Evolutionary conservation across 2,113 vertebrate genomes (phyloP).

Genomic region (Plecturocebus donacophilus): DNA sequence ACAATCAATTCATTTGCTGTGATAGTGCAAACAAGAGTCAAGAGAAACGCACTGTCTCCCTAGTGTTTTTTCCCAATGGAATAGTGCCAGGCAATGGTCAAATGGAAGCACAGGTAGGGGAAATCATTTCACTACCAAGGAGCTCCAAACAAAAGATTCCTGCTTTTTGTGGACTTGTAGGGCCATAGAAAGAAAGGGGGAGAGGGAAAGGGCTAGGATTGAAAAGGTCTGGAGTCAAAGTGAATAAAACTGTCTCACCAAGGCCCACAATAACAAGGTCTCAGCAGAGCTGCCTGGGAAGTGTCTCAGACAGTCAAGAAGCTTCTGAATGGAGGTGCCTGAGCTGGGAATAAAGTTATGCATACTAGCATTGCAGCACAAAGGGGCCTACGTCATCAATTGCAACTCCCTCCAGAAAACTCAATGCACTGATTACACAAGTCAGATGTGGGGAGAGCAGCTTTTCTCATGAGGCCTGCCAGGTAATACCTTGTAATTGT

Average conservation of each 20-base stretch:
- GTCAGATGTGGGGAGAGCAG: not conserved
- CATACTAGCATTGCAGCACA: not conserved
- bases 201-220: not conserved
- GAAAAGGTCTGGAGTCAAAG: not conserved
- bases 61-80: not conserved
- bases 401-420: not conserved
- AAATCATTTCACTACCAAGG: not conserved
- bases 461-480: not conserved
- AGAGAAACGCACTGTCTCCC: slow-evolving; percentile 15
- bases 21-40: not conserved
- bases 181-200: not conserved
- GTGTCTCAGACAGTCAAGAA: not conserved
- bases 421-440: not conserved
- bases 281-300: not conserved
- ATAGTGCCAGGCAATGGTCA: not conserved
- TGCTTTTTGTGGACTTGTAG: not conserved
- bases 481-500: not conserved
- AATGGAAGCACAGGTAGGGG: not conserved
- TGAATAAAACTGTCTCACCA: not conserved
- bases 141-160: not conserved
- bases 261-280: not conserved
- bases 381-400: not conserved
- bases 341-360: not conserved
- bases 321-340: not conserved
- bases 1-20: not conserved